Conservation (phyloP, 2,888 invertebrate genomes). For the Apamea monoglypha region DNA sequence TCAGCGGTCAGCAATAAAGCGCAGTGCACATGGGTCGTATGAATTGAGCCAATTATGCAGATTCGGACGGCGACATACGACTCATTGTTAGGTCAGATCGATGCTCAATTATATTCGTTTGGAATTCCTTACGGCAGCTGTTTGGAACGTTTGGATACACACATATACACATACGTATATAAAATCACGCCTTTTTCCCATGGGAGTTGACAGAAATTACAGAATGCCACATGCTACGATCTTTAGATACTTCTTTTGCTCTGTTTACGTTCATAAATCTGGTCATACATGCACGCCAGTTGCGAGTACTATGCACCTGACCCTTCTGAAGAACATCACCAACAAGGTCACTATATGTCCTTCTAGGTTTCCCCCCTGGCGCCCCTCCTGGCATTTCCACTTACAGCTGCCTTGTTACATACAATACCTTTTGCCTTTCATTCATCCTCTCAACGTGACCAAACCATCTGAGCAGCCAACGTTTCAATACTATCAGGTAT, state of each 20-base stretch:
- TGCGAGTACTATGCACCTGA: background rate
- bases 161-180: background rate
- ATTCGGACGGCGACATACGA: slow-evolving; percentile 62
- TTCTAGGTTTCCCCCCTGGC: background rate
- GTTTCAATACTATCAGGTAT: background rate
- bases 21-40: slow-evolving; percentile 60
- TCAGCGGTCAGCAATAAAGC: slow-evolving; percentile 66
- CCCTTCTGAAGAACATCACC: background rate
- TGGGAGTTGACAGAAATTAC: background rate
- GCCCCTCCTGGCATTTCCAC: too few relatives aligned
- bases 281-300: too few relatives aligned
- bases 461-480: background rate
- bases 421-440: background rate
- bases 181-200: background rate
- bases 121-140: slow-evolving; percentile 23
- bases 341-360: background rate
- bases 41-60: slow-evolving; percentile 79
- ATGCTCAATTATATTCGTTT: slow-evolving; percentile 49
- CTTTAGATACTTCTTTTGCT: too few relatives aligned
- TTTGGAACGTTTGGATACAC: slow-evolving; percentile 7
- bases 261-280: too few relatives aligned
- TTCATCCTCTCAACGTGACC: background rate
- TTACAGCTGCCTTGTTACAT: background rate
- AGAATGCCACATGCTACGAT: background rate
- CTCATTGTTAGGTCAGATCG: slow-evolving; percentile 66